Percentiles rank a stretch among this genome's conserved stretches.
phyloP scores from a whole-genome alignment of 2,888 invertebrate species.

The Minunthozetes semirufus region DNA sequence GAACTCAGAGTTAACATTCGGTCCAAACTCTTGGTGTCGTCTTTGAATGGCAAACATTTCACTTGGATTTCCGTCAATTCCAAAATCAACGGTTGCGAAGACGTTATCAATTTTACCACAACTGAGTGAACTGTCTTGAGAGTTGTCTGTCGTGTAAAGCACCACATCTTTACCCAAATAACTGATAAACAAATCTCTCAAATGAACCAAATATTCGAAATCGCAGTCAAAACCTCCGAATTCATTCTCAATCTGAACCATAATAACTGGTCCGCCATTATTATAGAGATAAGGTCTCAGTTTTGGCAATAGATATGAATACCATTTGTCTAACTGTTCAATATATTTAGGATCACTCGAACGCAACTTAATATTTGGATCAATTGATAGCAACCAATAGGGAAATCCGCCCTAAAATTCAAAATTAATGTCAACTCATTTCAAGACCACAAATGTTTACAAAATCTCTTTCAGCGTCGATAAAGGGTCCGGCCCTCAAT shows the following conservation, averaged over 20 bases:
- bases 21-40: constrained; percentile 57
- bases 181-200: constrained; percentile 58
- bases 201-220: constrained; percentile 59
- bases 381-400: constrained; percentile 61
- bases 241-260: constrained; percentile 85
- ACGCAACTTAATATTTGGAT: constrained; percentile 55
- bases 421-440: no score
- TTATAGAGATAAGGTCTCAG: constrained; percentile 55
- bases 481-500: constrained; percentile 79
- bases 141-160: constrained; percentile 77
- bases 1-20: constrained; percentile 79
- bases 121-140: constrained; percentile 51
- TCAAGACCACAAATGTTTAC: constrained; percentile 45
- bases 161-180: constrained; percentile 61
- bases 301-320: constrained; percentile 52
- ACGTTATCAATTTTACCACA: constrained; percentile 65
- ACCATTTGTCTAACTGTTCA: constrained; percentile 52
- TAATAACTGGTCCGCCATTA: constrained; percentile 76
- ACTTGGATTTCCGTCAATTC: constrained; percentile 21
- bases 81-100: constrained; percentile 60
- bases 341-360: constrained; percentile 49
- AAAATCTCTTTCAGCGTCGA: constrained; percentile 81
- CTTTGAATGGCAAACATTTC: constrained; percentile 47
- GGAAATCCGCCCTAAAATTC: constrained; percentile 65
- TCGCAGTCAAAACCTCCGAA: constrained; percentile 80